These are phyloP conservation scores for Operophtera brumata DNA, from an alignment of 2,888 invertebrate species.

Conservation along the genomic window DNA sequence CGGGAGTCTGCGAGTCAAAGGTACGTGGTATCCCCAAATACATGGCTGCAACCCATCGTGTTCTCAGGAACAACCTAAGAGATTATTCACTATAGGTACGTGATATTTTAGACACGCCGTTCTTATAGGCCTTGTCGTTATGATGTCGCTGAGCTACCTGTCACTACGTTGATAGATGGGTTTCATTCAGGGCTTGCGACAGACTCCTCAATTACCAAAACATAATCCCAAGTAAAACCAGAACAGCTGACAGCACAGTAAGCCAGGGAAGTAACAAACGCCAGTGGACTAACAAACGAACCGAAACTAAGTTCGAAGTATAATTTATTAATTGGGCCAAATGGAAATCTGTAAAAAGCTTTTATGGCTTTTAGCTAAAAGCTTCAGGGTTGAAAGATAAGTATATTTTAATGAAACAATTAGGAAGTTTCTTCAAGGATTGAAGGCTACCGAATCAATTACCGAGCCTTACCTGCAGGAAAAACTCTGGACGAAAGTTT, in stretches of 20 bases:
- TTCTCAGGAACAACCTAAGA: too few species aligned
- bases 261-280: slow-evolving; percentile 7
- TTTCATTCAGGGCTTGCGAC: too few species aligned
- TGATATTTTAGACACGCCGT: too few species aligned
- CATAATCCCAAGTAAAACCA: background rate
- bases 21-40: too few species aligned
- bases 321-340: slow-evolving; percentile 35
- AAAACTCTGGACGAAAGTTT: slow-evolving; percentile 4
- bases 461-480: background rate
- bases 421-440: slow-evolving; percentile 11
- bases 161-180: too few species aligned
- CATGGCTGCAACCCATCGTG: too few species aligned
- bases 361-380: slow-evolving; percentile 1
- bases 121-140: too few species aligned
- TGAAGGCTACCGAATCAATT: slow-evolving; percentile 9
- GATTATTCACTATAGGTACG: too few species aligned
- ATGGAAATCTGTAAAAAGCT: slow-evolving; percentile 18
- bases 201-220: too few species aligned
- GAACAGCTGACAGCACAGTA: slow-evolving; percentile 8
- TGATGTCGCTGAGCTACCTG: too few species aligned
- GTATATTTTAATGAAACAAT: slow-evolving; percentile 4
- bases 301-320: slow-evolving; percentile 31
- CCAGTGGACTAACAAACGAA: slow-evolving; percentile 6
- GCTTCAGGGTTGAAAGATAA: slow-evolving; percentile 1
- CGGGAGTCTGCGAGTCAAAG: too few species aligned